Conservation (phyloP, 92 coral and sea anemone species). For the Palythoa grandis region DNA sequence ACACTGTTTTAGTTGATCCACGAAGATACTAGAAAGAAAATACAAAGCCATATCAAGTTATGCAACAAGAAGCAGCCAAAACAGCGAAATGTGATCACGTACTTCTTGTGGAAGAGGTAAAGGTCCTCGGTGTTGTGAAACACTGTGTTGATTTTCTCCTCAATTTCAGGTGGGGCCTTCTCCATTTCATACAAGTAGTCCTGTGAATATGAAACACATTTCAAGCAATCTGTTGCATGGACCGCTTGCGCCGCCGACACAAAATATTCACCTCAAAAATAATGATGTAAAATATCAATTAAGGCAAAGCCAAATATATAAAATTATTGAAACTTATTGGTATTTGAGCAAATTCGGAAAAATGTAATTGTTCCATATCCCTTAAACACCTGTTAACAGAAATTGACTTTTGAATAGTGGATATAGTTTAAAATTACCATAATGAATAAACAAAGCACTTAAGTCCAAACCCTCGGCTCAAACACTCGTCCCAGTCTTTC, state of each 20-base stretch:
- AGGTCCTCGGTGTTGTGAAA: slow-evolving; percentile 90
- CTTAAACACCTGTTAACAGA: no score
- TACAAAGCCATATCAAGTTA: not conserved
- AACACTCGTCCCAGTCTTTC: no score
- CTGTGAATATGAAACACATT: slow-evolving; percentile 39
- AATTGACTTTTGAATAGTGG: no score
- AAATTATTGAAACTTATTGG: not conserved
- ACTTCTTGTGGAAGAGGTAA: slow-evolving; percentile 93
- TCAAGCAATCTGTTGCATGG: not conserved
- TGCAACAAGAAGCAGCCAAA: not conserved
- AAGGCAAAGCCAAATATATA: not conserved
- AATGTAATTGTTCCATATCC: no score
- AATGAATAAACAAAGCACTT: no score
- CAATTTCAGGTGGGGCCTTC: slow-evolving; percentile 70
- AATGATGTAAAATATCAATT: no score
- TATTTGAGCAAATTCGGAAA: no score
- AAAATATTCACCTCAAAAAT: not conserved
- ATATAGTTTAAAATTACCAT: no score
- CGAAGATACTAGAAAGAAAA: slow-evolving; percentile 66
- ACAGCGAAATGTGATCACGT: slow-evolving; percentile 14
- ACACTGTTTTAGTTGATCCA: slow-evolving; percentile 76
- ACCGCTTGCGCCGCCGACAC: not conserved
- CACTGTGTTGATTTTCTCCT: slow-evolving; percentile 80
- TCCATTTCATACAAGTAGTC: slow-evolving; percentile 86
- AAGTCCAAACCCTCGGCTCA: no score